Percentiles rank a stretch among this genome's conserved stretches.
Conservation (phyloP, 2,888 invertebrate genomes). For the Lithophane socia region DNA sequence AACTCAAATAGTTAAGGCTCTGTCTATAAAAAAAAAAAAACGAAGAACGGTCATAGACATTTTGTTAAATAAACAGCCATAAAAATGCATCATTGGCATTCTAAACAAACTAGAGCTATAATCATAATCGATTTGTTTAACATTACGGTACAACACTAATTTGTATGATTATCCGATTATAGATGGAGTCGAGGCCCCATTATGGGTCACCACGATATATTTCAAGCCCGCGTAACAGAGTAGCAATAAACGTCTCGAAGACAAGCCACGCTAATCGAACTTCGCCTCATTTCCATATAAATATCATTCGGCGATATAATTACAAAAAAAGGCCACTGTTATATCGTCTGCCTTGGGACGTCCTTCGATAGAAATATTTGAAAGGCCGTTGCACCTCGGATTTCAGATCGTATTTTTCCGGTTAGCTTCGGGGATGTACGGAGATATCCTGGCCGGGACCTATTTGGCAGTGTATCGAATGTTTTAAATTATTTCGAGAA, state of each 20-base stretch:
- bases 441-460: conserved; percentile 71
- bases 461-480: conserved; percentile 83
- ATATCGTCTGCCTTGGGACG: conserved; percentile 70
- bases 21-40: conserved; percentile 14
- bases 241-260: conserved; percentile 75
- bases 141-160: conserved; percentile 41
- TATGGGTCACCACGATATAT: conserved; percentile 46
- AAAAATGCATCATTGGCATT: conserved; percentile 40
- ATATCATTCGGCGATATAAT: conserved; percentile 71
- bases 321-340: conserved; percentile 65
- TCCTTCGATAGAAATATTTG: conserved; percentile 71
- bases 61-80: conserved; percentile 12
- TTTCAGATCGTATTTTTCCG: conserved; percentile 60
- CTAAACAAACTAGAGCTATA: conserved; percentile 34
- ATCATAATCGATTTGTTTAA: conserved; percentile 34
- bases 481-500: conserved; percentile 82
- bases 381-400: conserved; percentile 66
- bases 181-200: conserved; percentile 39
- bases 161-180: conserved; percentile 51
- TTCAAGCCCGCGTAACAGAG: conserved; percentile 78
- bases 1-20: conserved; percentile 31
- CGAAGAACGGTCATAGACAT: background rate
- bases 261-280: conserved; percentile 76
- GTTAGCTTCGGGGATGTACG: conserved; percentile 48
- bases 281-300: conserved; percentile 77